Percentiles rank a stretch among this genome's conserved stretches.
These are phyloP conservation scores for Lutjanus campechanus DNA, from an alignment of 2,797 vertebrate species.

Conservation along the genomic window DNA sequence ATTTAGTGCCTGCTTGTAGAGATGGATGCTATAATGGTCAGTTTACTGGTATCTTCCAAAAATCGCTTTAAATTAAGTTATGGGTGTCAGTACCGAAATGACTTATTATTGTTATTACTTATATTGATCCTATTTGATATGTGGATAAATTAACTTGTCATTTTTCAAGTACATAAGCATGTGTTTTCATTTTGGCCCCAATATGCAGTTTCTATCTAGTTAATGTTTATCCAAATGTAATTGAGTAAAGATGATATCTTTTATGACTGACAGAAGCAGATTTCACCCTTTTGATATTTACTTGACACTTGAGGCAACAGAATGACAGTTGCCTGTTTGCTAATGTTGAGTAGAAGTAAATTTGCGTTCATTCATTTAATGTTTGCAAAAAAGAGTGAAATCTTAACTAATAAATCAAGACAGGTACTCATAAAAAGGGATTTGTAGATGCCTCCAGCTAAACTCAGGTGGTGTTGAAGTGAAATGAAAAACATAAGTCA, in stretches of 20 bases:
- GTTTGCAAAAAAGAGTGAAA: slow-evolving; percentile 1
- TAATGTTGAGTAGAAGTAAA: background rate
- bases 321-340: background rate
- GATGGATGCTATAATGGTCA: background rate
- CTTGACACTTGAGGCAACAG: background rate
- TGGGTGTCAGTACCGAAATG: background rate
- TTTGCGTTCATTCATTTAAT: background rate
- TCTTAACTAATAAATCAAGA: background rate
- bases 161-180: background rate
- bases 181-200: background rate
- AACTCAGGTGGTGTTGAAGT: background rate
- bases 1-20: background rate
- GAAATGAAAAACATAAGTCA: background rate
- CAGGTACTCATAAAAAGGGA: background rate
- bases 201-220: background rate
- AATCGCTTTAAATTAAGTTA: background rate
- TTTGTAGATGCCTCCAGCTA: slow-evolving; percentile 1
- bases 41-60: background rate
- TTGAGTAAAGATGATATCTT: background rate
- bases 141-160: background rate
- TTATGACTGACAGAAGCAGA: slow-evolving; percentile 2
- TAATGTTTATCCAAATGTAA: background rate
- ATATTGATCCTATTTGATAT: background rate
- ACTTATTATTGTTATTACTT: background rate
- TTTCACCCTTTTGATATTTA: background rate